phyloP scores from a whole-genome alignment of 2,113 vertebrate species.

The Alectura lathami region DNA sequence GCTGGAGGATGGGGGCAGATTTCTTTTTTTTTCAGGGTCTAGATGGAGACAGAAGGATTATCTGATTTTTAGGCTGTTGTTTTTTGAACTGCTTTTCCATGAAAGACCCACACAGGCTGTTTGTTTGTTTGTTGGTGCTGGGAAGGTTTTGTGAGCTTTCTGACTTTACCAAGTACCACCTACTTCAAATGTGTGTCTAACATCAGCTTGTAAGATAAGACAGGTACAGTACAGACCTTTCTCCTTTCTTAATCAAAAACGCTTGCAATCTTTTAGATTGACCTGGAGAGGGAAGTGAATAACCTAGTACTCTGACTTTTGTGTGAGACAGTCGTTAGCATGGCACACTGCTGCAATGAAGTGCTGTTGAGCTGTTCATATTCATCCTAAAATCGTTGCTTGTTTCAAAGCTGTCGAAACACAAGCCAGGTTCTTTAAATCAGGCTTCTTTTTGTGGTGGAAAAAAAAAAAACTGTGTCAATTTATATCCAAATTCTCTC shows the following conservation, averaged over 20 bases:
- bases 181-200: not conserved
- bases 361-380: not conserved
- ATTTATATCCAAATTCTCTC: not conserved
- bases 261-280: not conserved
- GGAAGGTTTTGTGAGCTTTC: not conserved
- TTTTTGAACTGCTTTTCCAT: not conserved
- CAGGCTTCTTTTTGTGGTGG: not conserved
- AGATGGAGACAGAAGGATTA: not conserved
- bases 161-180: not conserved
- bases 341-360: not conserved
- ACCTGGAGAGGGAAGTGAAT: not conserved
- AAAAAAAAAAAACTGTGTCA: not conserved
- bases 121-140: not conserved
- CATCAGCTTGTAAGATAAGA: not conserved
- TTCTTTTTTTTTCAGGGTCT: not conserved
- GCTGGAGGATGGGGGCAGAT: not conserved
- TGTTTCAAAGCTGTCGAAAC: not conserved
- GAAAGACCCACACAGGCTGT: not conserved
- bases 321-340: not conserved
- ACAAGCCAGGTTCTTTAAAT: not conserved
- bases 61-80: not conserved
- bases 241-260: not conserved
- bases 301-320: not conserved
- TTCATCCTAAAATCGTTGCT: not conserved
- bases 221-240: not conserved